Evolutionary conservation across 2,797 vertebrate species (phyloP), one percentile per base, ranked within the genome.

Genomic region (Ctenopoma kingsleyae): DNA sequence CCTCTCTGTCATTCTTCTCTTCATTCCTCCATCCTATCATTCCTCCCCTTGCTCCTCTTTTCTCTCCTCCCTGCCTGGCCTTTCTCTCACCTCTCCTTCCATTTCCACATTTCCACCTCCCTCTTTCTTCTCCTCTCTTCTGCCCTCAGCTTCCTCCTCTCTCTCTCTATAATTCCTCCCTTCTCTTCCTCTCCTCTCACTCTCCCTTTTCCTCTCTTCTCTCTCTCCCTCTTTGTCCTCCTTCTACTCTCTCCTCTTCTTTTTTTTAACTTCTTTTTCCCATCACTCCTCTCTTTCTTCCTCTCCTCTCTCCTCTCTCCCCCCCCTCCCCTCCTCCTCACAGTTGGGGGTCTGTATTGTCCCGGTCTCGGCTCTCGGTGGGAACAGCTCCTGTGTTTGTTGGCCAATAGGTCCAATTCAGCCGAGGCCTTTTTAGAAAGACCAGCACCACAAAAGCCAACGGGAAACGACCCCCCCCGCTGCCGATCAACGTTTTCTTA

Each of bases 341-440:
- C 76, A 7, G 80, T 78, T 32, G 80, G 86, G 81, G 87, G 74
- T 78, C 78, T 56, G 62, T 30, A 86, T 88, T 83, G 84, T 84
- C 74, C 72, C 47, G n/a, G 12, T 60, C 74, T 57, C 16, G 22
- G 9, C 74, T 64, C 89, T 85, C 85, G 80, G 89, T 91, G 90
- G 87, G 89, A 91, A 89, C 88, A 68, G 81, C 78, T 89, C 85
- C 80, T 81, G 78, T 90, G 90, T 90, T 91, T 91, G 89, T 91
- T 22, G 87, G 86, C 88, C 90, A 86, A 89, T 90, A 89, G 88
- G 74, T 80, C 83, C 83, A 70, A 88, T 89, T 89, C 87, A 91
- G 20, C 56, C 56, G 32, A 3, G 76, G 60, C 67, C 74, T 75
- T 83, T 91, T 80, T 76, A 81, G 54, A 86, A 77, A 74, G 74